Base-by-base conservation (phyloP, 2,888 invertebrate species). In the Synergus umbraculus region DNA sequence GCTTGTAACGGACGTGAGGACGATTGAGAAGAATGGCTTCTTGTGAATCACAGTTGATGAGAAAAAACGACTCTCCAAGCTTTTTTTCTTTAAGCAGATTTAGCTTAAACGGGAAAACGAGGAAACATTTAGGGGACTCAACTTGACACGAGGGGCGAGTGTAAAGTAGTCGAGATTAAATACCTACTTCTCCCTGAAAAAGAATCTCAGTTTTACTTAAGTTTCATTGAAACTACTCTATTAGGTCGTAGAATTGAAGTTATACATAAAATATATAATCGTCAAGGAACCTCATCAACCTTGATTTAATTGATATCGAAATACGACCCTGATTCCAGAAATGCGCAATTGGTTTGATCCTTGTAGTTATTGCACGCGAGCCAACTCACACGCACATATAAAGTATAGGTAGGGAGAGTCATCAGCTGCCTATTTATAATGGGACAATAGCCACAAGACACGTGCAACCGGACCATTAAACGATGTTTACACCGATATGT, bases 381-480 rank as follows among this genome's bases (percentile, higher is more conserved):
- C 73, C n/a, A 49, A 69, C 69, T 54, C 49, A 54, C 67, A 73
- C 73, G 73, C 49, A 73, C 15, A 49, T 37, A n/a, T 29, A 37
- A 49, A 73, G 49, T 10, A 60, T 37, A 49, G 4, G 49, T 46
- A n/a, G 73, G 73, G 73, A 73, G 49, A 73, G 73, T 73, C 54
- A 73, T 73, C 73, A 73, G 73, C 73, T 79, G 79, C 81, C 79
- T 78, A 80, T 80, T 81, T 80, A 80, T 76, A 77, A 66, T 79
- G 54, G 78, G 66, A 83, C 80, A 82, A 85, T 81, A 78, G 81
- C 73, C 78, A 77, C 81, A 77, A 78, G 29, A 79, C 73, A 80
- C 85, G 84, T 83, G 85, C 83, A 84, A 81, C 81, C 76, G 79
- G 81, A 79, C 83, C 83, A 85, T 85, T 85, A 85, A 84, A 81